Base-by-base conservation (phyloP, 1,140 invertebrate species). In the Aphis craccivora region DNA sequence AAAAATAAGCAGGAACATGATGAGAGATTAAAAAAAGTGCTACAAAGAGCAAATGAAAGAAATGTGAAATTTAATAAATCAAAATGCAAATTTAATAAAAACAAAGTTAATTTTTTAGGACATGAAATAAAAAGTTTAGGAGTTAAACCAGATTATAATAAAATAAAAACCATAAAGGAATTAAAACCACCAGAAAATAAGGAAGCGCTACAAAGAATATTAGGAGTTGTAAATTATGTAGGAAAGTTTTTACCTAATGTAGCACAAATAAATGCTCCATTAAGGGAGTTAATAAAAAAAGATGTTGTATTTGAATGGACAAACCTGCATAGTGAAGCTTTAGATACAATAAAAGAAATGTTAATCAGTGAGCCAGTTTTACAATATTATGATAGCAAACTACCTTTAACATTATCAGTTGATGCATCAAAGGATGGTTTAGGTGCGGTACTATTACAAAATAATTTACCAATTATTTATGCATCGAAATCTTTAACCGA, bases 371-470 rank as follows among this genome's bases (percentile, higher is more conserved):
- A 93, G 20, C 95, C 95, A 23, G 94, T 95, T 2, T 94, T 95
- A 90, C 67, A 93, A 76, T 94, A 93, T 93, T 95, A 93, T 94
- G 94, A 95, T 94, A 40, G 93, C 9, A 93, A 81, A 48, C 43
- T 67, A 84, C 67, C 76, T 0, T 55, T 93, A 40, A 90, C 37
- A 35, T 53, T 96, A 9, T 94, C 94, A 25, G 94, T 95, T 2
- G 96, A 96, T 94, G 95, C 95, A 3, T 95, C 94, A 20, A 53
- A 95, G 81, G 37, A 94, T 53, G 96, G 95, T 0, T 45, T 96
- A 40, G 95, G 95, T 20, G 95, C 95, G 45, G 95, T 95, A 18
- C 88, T 96, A 8, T 76, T 95, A 25, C 95, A 96, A 94, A 94
- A 95, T 90, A 93, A 94, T 45, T 51, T 40, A 55, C 88, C 45